phyloP scores from a whole-genome alignment of 2,797 vertebrate genomes.

The Acridotheres tristis region DNA sequence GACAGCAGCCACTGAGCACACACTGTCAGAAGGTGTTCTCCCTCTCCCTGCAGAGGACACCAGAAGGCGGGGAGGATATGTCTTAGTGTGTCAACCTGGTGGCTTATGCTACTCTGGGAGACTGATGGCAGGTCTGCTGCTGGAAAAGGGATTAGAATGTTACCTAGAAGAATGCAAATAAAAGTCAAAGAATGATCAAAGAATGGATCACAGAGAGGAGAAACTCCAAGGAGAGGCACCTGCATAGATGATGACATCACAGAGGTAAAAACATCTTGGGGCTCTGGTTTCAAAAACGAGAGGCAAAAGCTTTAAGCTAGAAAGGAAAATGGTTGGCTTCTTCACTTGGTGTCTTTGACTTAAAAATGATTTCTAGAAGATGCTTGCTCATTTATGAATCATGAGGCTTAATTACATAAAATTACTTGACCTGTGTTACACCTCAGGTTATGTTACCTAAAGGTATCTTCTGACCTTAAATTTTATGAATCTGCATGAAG shows the following conservation, averaged over 20 bases:
- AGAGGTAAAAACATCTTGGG: neutral
- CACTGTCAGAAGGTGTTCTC: neutral
- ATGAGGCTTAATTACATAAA: slow-evolving; percentile 41
- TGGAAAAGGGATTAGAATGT: neutral
- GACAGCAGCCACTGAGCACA: neutral
- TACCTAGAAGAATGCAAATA: neutral
- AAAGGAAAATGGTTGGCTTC: neutral
- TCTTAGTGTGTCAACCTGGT: neutral
- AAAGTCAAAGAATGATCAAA: neutral
- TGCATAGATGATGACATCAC: neutral
- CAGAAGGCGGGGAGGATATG: neutral
- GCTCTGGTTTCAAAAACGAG: neutral
- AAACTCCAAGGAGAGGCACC: neutral
- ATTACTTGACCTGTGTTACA: slow-evolving; percentile 39
- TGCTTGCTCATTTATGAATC: slow-evolving; percentile 21
- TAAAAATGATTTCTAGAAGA: slow-evolving; percentile 23
- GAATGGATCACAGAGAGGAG: neutral
- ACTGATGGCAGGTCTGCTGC: neutral
- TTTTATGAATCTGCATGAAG: slow-evolving; percentile 34
- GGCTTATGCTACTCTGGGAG: neutral
- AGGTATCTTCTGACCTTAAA: slow-evolving; percentile 54
- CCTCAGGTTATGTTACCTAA: slow-evolving; percentile 40
- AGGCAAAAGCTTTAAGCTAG: neutral
- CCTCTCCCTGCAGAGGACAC: neutral
- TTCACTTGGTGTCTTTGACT: slow-evolving; percentile 2